These are phyloP conservation scores for Ptilorrhoa leucosticta DNA, from an alignment of 2,113 vertebrate species.

Conservation along the genomic window DNA sequence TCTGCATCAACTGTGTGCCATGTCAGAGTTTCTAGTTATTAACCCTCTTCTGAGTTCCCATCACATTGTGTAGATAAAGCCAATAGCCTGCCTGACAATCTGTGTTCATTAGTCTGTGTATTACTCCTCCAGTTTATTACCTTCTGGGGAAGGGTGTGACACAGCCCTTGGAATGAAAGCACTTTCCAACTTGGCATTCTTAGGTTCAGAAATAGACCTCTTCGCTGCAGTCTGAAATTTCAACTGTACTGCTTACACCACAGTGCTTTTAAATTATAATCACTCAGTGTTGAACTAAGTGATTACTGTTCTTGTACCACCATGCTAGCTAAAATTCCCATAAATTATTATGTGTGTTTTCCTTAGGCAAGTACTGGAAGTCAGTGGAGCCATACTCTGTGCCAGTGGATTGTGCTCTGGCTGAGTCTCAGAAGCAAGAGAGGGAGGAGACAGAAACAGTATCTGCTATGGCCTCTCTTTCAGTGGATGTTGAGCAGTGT, in stretches of 20 bases:
- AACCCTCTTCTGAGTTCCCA: constrained; percentile 1
- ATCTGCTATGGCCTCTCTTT: constrained; percentile 76
- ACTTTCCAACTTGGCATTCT: constrained; percentile 64
- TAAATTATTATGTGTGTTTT: constrained; percentile 63
- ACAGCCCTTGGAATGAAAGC: constrained; percentile 50
- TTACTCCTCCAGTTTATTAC: constrained; percentile 59
- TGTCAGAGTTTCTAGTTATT: neutral
- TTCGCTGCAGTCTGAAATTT: constrained; percentile 59
- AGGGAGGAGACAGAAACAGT: constrained; percentile 77
- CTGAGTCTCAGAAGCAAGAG: constrained; percentile 71
- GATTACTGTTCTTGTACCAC: constrained; percentile 51
- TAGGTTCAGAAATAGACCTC: constrained; percentile 48
- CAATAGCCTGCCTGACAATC: constrained; percentile 15
- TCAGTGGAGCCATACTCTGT: constrained; percentile 68
- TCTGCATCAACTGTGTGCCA: neutral
- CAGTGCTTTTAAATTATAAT: constrained; percentile 60
- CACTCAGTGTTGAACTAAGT: constrained; percentile 41
- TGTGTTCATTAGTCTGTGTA: constrained; percentile 28
- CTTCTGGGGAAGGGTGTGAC: constrained; percentile 62
- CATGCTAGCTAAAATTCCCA: constrained; percentile 52
- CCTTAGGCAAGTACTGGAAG: constrained; percentile 81
- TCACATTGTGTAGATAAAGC: constrained; percentile 13
- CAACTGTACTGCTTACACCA: constrained; percentile 37
- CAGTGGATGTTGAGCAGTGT: constrained; percentile 74
- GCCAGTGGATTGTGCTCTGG: constrained; percentile 69